phyloP scores from a whole-genome alignment of 2,797 vertebrate genomes.

The Sebastes reedi region DNA sequence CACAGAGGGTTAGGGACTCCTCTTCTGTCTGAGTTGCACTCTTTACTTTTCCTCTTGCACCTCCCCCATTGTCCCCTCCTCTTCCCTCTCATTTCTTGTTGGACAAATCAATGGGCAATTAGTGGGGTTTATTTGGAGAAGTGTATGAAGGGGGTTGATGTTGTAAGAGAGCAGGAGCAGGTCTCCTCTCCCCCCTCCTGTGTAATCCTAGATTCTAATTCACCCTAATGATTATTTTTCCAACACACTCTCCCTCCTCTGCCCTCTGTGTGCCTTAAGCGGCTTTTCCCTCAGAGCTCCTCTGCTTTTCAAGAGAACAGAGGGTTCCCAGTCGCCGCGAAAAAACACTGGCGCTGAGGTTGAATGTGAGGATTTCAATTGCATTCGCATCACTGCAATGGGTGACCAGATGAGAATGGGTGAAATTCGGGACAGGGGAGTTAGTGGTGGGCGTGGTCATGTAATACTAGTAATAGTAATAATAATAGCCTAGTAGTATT shows the following conservation, averaged over 20 bases:
- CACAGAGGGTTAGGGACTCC: conserved; percentile 17
- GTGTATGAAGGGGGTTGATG: conserved; percentile 31
- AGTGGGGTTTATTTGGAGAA: conserved; percentile 73
- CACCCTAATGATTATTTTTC: conserved; percentile 81
- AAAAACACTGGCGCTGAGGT: conserved; percentile 21
- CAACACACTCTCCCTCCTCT: conserved; percentile 60
- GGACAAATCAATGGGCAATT: conserved; percentile 65
- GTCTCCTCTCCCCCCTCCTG: conserved; percentile 30
- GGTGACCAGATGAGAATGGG: neutral
- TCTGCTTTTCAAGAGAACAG: conserved; percentile 59
- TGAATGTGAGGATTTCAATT: conserved; percentile 37
- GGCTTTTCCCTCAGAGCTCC: conserved; percentile 51
- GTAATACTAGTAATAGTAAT: neutral
- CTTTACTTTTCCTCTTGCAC: neutral
- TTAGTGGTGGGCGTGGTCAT: neutral
- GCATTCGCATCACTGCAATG: conserved; percentile 21
- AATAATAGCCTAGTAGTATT: neutral
- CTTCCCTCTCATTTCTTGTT: conserved; percentile 35
- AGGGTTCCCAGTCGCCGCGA: conserved; percentile 34
- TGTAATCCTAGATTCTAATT: conserved; percentile 81
- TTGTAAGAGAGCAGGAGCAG: conserved; percentile 54
- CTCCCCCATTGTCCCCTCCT: conserved; percentile 2
- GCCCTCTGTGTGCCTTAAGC: conserved; percentile 61
- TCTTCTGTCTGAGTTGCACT: neutral
- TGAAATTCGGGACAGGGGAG: neutral